Evolutionary conservation across 2,113 vertebrate genomes (phyloP), one percentile per base, ranked within the genome.

Genomic region (Chlorodrepanis virens): DNA sequence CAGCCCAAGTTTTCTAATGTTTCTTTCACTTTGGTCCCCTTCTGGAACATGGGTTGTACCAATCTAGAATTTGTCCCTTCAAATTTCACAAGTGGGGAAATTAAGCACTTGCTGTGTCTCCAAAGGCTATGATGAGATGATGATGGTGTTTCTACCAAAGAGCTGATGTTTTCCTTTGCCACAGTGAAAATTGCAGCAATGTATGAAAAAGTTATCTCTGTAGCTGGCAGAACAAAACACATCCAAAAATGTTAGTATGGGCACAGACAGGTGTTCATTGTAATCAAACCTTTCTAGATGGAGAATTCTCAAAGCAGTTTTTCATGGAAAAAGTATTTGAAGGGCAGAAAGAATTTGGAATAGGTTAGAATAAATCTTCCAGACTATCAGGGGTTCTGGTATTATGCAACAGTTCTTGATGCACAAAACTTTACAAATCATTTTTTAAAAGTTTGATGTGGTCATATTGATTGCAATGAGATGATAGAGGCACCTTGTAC

Each of bases 391-490:
- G 12, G 6, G 21, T 5, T 82, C 79, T 67, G 19, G 50, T 82
- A 57, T 33, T 59, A 45, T 12, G 28, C 11, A 65, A 40, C 9
- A 33, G 9, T 52, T 72, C 11, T 35, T 64, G 22, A 71, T 1
- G 0, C 65, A 6, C 0, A 72, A 49, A 79, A 29, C 42, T 42
- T 45, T 54, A 10, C 6, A 27, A 5, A 2, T 7, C 11, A 2
- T 19, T 37, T 80, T 63, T 27, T 0, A 0, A 4, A 44, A 44
- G 16, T 59, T 53, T 11, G 12, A 33, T 53, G 12, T 7, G 3
- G 2, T 40, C 14, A 3, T 27, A 56, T 33, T 68, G 16, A 59
- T 80, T 80, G 16, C 27, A 90, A 25, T n/a, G 11, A 76, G 35
- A 25, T 75, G 9, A 79, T 20, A 42, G 5, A 52, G 8, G 20